These are phyloP conservation scores for Drosophila serrata DNA, from an alignment of 1,140 invertebrate species.

Conservation along the genomic window DNA sequence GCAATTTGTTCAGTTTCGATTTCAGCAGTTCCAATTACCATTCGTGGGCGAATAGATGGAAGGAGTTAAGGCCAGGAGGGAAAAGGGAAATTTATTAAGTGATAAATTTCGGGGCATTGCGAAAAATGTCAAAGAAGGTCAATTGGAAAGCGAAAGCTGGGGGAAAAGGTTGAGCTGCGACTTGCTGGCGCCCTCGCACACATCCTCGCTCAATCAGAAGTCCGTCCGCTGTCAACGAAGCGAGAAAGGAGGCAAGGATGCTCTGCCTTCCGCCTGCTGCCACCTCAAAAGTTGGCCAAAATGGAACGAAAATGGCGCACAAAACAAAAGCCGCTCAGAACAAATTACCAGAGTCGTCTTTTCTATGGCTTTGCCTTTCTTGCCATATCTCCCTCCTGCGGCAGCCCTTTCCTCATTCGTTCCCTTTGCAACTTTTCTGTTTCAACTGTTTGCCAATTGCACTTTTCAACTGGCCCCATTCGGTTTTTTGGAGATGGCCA, in stretches of 20 bases:
- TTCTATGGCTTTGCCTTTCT: slow-evolving; percentile 68
- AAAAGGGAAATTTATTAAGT: slow-evolving; percentile 75
- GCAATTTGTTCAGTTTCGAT: slow-evolving; percentile 54
- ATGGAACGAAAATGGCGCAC: slow-evolving; percentile 63
- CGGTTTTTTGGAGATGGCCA: slow-evolving; percentile 45
- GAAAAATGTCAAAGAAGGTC: slow-evolving; percentile 78
- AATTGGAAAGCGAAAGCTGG: slow-evolving; percentile 80
- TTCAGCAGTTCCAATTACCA: slow-evolving; percentile 68
- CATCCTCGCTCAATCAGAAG: slow-evolving; percentile 54
- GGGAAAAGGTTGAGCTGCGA: slow-evolving; percentile 60
- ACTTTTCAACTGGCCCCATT: slow-evolving; percentile 79
- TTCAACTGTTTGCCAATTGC: slow-evolving; percentile 71
- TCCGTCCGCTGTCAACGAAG: slow-evolving; percentile 54
- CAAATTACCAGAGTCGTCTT: slow-evolving; percentile 82
- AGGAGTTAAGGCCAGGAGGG: neutral
- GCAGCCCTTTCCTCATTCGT: slow-evolving; percentile 10
- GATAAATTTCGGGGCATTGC: slow-evolving; percentile 75
- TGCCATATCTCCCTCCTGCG: slow-evolving; percentile 6
- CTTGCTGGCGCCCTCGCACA: slow-evolving; percentile 58
- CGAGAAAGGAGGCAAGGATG: slow-evolving; percentile 39
- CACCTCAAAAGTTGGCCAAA: slow-evolving; percentile 29
- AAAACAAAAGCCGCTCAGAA: slow-evolving; percentile 82
- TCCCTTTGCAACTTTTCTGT: slow-evolving; percentile 45
- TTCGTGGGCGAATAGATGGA: slow-evolving; percentile 45
- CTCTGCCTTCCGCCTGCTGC: slow-evolving; percentile 16